Evolutionary conservation across 1,140 invertebrate species (phyloP).

Genomic region (Amyelois transitella): DNA sequence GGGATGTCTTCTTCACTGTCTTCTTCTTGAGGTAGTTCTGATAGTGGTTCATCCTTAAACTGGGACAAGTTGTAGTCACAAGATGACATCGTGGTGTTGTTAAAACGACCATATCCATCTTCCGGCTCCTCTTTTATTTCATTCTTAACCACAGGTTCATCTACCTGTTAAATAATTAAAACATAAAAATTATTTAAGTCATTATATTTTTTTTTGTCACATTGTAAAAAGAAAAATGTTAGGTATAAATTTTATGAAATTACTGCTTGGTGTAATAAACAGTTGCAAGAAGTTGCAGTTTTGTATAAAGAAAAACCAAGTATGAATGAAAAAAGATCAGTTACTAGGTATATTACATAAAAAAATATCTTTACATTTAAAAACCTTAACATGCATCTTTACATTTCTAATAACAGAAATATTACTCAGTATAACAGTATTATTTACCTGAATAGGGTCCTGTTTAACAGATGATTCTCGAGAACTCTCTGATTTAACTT

Average conservation of each 20-base stretch:
- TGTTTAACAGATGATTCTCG: conserved; percentile 37
- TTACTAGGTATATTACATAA: too few relatives aligned
- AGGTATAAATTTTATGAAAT: too few relatives aligned
- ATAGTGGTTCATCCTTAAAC: conserved; percentile 72
- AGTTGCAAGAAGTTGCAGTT: too few relatives aligned
- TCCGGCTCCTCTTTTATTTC: conserved; percentile 49
- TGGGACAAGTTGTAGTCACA: conserved; percentile 80
- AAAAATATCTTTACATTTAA: too few relatives aligned
- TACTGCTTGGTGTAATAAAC: conserved; percentile 1
- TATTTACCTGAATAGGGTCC: conserved; percentile 50
- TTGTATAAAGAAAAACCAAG: too few relatives aligned
- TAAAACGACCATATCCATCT: conserved; percentile 46
- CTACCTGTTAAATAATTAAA: conserved; percentile 16
- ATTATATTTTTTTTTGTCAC: background rate
- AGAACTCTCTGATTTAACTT: conserved; percentile 40
- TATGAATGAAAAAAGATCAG: too few relatives aligned
- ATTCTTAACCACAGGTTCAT: conserved; percentile 32
- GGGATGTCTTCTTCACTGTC: conserved; percentile 86
- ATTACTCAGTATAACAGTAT: background rate
- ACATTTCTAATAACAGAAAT: too few relatives aligned
- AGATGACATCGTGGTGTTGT: conserved; percentile 77
- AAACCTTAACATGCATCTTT: too few relatives aligned
- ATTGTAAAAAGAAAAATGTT: too few relatives aligned
- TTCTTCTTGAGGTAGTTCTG: conserved; percentile 63
- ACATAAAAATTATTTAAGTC: background rate